Percentiles rank a stretch among this genome's conserved stretches.
These are phyloP conservation scores for Cyphomyrmex costatus DNA, from an alignment of 1,140 invertebrate species.

Conservation along the genomic window DNA sequence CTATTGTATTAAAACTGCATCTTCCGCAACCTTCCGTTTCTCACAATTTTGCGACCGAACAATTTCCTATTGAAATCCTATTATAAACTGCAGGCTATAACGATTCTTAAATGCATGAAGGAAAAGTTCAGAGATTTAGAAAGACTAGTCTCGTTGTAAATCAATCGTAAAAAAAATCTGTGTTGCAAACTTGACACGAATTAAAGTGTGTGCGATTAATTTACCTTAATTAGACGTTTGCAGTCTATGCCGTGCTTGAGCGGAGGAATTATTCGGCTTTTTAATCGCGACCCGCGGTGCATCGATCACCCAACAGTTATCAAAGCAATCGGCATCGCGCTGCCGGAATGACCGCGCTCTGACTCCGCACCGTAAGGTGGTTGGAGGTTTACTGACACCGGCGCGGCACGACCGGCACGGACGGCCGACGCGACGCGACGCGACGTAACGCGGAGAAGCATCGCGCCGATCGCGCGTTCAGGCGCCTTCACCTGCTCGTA, in stretches of 20 bases:
- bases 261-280: background rate
- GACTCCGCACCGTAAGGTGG: conserved; percentile 79
- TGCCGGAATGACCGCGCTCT: background rate
- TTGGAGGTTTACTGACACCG: conserved; percentile 84
- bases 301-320: background rate
- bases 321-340: background rate
- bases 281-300: background rate
- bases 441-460: background rate
- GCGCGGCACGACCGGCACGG: too few species aligned
- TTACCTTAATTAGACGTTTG: conserved; percentile 29
- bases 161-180: too few species aligned
- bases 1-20: background rate
- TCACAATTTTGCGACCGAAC: background rate
- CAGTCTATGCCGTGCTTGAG: background rate
- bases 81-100: too few species aligned
- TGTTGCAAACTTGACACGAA: too few species aligned
- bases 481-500: conserved; percentile 82
- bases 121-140: too few species aligned
- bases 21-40: background rate
- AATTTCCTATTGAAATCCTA: background rate
- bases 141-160: too few species aligned
- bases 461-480: background rate
- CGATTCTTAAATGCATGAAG: too few species aligned
- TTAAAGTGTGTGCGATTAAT: background rate
- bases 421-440: conserved; percentile 22